These are phyloP conservation scores for Epizoanthus scotinus DNA, from an alignment of 92 coral and sea anemone species.

Conservation along the genomic window DNA sequence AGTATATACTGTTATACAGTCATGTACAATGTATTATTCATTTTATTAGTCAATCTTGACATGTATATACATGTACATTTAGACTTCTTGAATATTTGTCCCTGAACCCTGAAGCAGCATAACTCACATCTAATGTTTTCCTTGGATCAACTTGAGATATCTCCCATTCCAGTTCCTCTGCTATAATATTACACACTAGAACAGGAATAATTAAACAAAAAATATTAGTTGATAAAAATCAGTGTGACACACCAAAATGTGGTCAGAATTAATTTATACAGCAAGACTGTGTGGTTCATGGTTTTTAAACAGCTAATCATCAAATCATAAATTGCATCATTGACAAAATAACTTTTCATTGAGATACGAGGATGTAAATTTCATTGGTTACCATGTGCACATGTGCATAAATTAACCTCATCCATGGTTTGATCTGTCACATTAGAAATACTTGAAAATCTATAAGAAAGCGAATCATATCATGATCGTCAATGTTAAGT, in stretches of 20 bases:
- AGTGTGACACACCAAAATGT: not conserved
- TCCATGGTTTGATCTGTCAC: not conserved
- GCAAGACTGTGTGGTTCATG: no score
- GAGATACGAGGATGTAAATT: no score
- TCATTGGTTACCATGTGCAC: no score
- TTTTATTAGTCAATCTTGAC: no score
- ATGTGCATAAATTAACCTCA: not conserved
- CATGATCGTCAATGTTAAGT: no score
- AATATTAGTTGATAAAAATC: not conserved
- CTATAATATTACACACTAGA: slow-evolving; percentile 81
- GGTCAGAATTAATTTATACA: no score
- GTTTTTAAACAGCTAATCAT: no score
- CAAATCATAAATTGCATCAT: not conserved
- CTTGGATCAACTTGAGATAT: slow-evolving; percentile 93
- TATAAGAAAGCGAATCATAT: no score
- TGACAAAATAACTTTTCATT: no score
- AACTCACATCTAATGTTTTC: slow-evolving; percentile 82
- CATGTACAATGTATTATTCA: no score
- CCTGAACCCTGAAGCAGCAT: not conserved
- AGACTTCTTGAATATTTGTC: not conserved
- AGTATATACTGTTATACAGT: no score
- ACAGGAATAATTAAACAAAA: not conserved
- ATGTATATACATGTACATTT: not conserved
- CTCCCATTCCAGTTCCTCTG: slow-evolving; percentile 95
- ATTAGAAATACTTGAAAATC: no score